Conservation (phyloP, 1,140 invertebrate genomes). For the Asbolus verrucosus region DNA sequence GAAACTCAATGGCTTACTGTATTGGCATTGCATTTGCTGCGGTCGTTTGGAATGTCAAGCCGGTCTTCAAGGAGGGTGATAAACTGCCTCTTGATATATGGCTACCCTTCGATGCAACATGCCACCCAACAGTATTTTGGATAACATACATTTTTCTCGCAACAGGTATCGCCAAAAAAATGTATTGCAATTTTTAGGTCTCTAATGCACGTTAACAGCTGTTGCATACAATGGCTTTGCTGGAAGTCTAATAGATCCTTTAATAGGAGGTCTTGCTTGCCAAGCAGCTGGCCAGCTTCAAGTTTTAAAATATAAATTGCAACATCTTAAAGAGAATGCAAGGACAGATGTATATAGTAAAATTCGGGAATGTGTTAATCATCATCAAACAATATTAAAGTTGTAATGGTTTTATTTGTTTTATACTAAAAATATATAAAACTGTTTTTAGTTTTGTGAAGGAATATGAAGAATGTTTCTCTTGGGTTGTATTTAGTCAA, state of each 20-base stretch:
- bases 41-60: too few relatives aligned
- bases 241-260: not conserved
- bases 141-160: too few relatives aligned
- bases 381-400: conserved; percentile 3
- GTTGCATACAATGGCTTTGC: too few relatives aligned
- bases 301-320: conserved; percentile 2
- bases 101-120: too few relatives aligned
- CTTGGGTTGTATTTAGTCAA: conserved; percentile 8
- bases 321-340: conserved; percentile 9
- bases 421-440: not conserved
- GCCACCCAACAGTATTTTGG: too few relatives aligned
- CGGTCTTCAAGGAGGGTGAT: too few relatives aligned
- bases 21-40: too few relatives aligned
- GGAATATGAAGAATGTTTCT: not conserved
- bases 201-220: too few relatives aligned
- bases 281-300: not conserved
- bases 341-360: not conserved
- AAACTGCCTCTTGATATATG: too few relatives aligned
- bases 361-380: conserved; percentile 7
- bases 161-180: too few relatives aligned
- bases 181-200: too few relatives aligned
- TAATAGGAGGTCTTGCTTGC: not conserved
- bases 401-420: not conserved
- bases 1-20: too few relatives aligned
- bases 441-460: conserved; percentile 23